A percentile compares a stretch with the other conserved stretches of the same genome.
phyloP scores from a whole-genome alignment of 2,113 vertebrate genomes.

The Lophochroa leadbeateri region DNA sequence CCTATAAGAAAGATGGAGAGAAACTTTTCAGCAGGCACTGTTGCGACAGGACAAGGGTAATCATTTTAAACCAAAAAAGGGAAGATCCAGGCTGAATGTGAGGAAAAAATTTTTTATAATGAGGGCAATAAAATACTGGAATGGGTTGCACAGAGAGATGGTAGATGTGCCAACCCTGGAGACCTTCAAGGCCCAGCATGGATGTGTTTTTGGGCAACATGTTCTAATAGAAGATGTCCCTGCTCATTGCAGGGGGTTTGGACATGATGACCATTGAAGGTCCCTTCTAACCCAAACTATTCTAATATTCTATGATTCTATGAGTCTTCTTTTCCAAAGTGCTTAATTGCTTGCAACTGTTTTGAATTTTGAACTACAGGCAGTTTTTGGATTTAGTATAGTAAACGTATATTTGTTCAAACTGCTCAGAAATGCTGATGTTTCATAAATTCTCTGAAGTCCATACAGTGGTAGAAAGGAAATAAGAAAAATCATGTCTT shows the following conservation, averaged over 20 bases:
- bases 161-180: background rate
- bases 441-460: background rate
- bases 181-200: background rate
- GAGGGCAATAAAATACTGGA: background rate
- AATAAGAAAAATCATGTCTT: background rate
- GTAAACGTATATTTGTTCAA: background rate
- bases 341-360: background rate
- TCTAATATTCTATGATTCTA: background rate
- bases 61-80: background rate
- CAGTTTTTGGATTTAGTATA: background rate
- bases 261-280: background rate
- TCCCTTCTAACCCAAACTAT: background rate
- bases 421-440: background rate
- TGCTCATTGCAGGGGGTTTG: background rate
- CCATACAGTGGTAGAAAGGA: background rate
- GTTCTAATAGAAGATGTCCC: background rate
- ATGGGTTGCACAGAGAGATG: background rate
- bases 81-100: background rate
- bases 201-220: background rate
- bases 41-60: background rate
- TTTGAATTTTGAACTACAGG: background rate
- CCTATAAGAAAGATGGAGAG: background rate
- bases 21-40: background rate
- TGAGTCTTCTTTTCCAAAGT: background rate
- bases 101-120: background rate